Evolutionary conservation across 2,113 vertebrate species (phyloP).

Genomic region (Platycercus adscitus): DNA sequence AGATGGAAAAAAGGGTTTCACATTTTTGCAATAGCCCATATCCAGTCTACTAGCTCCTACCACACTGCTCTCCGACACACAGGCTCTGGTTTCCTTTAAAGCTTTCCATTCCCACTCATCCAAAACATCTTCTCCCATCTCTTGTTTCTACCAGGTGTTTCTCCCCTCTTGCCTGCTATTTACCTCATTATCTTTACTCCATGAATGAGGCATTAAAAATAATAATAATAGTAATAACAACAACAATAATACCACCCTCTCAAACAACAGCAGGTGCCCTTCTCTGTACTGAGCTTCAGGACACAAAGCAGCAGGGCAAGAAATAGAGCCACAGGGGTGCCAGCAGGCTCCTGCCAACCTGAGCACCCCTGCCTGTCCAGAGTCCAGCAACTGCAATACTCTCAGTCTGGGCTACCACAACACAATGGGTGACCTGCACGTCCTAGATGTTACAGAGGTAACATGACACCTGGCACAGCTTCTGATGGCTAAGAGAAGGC

Average conservation of each 20-base stretch:
- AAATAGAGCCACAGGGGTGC: neutral
- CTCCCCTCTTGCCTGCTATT: neutral
- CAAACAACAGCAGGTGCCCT: neutral
- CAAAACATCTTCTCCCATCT: neutral
- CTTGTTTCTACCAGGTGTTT: neutral
- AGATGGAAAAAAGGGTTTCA: neutral
- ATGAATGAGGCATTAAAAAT: neutral
- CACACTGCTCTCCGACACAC: rapidly evolving
- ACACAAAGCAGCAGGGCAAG: neutral
- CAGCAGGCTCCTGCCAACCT: neutral
- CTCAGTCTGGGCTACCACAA: rapidly evolving
- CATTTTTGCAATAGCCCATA: neutral
- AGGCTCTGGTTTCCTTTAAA: neutral
- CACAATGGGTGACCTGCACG: neutral
- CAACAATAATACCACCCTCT: neutral
- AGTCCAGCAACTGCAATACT: neutral
- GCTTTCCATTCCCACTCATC: neutral
- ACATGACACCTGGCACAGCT: neutral
- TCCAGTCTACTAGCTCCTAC: neutral
- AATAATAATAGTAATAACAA: neutral
- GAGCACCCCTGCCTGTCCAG: neutral
- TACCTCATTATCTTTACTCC: neutral
- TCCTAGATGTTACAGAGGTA: neutral
- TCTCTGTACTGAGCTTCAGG: neutral
- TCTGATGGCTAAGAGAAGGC: neutral